Conservation (phyloP, 2,888 invertebrate species). For the Sepiola atlantica region DNA sequence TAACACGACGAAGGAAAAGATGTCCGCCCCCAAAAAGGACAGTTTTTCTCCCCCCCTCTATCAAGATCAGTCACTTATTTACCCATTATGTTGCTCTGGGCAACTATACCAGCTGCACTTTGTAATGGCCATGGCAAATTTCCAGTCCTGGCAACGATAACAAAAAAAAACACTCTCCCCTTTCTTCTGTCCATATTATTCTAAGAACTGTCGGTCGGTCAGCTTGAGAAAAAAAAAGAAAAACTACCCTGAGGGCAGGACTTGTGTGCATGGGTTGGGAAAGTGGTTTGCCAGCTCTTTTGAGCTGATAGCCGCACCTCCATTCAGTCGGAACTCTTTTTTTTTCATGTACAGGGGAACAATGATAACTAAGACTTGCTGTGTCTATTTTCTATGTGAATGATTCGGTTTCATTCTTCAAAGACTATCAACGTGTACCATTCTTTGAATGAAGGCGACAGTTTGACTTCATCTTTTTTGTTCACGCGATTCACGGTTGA, state of each 20-base stretch:
- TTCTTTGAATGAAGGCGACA: background rate
- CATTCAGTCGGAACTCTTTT: background rate
- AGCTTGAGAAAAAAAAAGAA: background rate
- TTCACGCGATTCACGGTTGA: background rate
- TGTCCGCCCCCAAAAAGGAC: background rate
- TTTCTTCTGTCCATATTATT: background rate
- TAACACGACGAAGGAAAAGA: background rate
- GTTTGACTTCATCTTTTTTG: background rate
- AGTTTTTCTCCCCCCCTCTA: background rate
- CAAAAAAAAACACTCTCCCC: background rate
- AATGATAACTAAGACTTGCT: background rate
- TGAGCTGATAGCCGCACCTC: background rate
- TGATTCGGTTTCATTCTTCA: background rate
- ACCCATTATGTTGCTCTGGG: background rate
- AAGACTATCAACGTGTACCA: background rate
- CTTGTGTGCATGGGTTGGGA: background rate
- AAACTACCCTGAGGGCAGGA: background rate
- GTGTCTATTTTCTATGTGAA: background rate
- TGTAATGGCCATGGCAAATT: background rate
- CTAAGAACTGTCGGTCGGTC: background rate
- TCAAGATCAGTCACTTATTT: background rate
- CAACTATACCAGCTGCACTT: background rate
- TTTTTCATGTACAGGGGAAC: background rate
- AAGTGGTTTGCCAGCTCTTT: background rate
- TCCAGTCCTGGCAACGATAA: background rate